Evolutionary conservation across 2,888 invertebrate species (phyloP).

Genomic region (Myopa tessellatipennis): DNA sequence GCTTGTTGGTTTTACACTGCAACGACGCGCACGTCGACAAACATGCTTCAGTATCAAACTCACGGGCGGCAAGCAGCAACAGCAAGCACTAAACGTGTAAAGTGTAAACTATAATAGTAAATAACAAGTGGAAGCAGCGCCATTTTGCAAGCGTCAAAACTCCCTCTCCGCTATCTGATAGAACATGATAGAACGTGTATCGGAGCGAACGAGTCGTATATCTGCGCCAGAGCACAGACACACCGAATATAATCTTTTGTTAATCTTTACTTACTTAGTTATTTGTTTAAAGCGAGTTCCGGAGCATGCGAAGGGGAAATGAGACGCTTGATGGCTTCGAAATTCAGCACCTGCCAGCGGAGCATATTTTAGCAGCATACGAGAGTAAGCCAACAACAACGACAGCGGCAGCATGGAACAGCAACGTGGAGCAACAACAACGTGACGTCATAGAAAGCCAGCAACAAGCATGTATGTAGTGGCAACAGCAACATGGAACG

Average conservation of each 20-base stretch:
- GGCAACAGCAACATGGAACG: not conserved
- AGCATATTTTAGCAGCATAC: not conserved
- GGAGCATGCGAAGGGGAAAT: not conserved
- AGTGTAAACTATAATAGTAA: not conserved
- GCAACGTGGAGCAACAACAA: not conserved
- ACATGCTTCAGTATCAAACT: not conserved
- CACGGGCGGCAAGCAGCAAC: not conserved
- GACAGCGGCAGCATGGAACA: not conserved
- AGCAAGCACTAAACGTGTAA: not conserved
- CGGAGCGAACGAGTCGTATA: not conserved
- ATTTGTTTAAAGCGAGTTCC: not conserved
- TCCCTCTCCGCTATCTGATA: conserved; percentile 11
- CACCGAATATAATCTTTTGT: not conserved
- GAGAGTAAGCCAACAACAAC: not conserved
- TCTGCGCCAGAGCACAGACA: not conserved
- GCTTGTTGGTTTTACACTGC: conserved; percentile 22
- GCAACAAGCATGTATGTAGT: not conserved
- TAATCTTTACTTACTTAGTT: conserved; percentile 11
- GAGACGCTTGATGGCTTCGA: conserved; percentile 7
- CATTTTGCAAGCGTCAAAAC: conserved; percentile 19
- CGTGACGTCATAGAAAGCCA: not conserved
- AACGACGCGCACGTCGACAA: not conserved
- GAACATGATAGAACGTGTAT: not conserved
- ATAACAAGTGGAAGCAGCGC: not conserved
- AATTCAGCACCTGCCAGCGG: not conserved